These are phyloP conservation scores for Saccostrea cuccullata DNA, from an alignment of 1,140 invertebrate species.

Conservation along the genomic window DNA sequence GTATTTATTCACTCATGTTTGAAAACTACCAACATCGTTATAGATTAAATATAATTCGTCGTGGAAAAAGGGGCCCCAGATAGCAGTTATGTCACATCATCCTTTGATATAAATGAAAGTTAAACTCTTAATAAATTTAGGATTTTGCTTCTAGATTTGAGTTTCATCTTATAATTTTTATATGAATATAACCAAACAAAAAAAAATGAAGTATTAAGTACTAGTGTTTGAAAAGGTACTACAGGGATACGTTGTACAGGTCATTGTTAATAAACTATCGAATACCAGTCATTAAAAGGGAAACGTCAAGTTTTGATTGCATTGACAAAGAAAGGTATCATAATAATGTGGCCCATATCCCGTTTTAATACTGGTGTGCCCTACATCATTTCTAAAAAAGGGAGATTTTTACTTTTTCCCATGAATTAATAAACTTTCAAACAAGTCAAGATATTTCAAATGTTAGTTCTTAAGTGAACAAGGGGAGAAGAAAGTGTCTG, in stretches of 20 bases:
- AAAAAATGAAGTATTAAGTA: neutral
- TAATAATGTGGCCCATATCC: neutral
- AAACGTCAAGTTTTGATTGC: neutral
- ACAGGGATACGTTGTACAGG: neutral
- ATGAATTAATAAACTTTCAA: neutral
- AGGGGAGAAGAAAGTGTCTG: neutral
- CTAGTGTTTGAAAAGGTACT: neutral
- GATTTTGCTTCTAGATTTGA: neutral
- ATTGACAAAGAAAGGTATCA: neutral
- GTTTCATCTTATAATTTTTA: neutral
- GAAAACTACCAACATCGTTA: too few relatives aligned
- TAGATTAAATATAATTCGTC: too few relatives aligned
- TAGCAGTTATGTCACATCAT: too few relatives aligned
- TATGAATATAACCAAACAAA: neutral
- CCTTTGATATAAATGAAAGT: neutral
- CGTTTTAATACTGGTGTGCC: neutral
- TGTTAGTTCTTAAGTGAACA: neutral
- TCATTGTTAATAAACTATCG: neutral
- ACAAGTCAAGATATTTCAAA: neutral
- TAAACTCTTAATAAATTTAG: neutral
- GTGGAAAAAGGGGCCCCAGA: too few relatives aligned
- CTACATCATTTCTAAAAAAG: neutral
- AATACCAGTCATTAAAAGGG: neutral
- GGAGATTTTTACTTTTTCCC: neutral
- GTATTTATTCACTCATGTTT: too few relatives aligned